Base-by-base conservation (phyloP, 2,113 vertebrate species). In the Tychaedon coryphoeus region DNA sequence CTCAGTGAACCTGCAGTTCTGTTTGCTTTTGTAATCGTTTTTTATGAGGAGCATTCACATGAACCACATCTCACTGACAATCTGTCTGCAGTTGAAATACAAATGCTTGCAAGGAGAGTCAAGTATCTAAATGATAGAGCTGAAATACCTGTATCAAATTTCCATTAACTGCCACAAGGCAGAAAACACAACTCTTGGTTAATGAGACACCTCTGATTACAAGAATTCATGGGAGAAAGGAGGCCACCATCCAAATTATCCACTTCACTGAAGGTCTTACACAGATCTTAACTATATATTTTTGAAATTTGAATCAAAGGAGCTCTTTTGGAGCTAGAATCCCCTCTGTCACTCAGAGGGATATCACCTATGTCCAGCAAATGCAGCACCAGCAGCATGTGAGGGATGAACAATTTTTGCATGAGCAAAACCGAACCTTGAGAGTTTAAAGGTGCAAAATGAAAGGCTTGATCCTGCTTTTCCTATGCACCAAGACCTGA, bases 401-500 rank as follows among this genome's bases (percentile, higher is more conserved):
- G 25, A 86, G 53, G 23, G 25, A 47, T 15, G 29, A 69, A 43
- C 0, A 0, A 12, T 33, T 65, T 77, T 31, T 25, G 19, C 18
- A 14, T 1, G 6, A 71, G 42, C 6, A 45, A 67, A 82, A 45
- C 16, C 0, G 0, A 80, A 29, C 8, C 25, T 51, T 53, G 19
- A n/a, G 23, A 38, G 17, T 47, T 61, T 29, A 45, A 51, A 78
- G 12, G 26, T 43, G 24, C 50, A 74, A 87, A 73, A 60, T 9
- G 1, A 54, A 82, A 64, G 48, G 43, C 9, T 62, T 16, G 8
- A 9, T 86, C 67, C 71, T 43, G 48, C 20, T 75, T 58, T 79
- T 47, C 53, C 33, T 10, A 33, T 3, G 7, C 40, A 34, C 20
- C 20, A 28, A 33, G n/a, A 42, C 31, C 53, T 8, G 24, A 71